phyloP scores from a whole-genome alignment of 1,140 invertebrate species.

The Drosophila suzukii region DNA sequence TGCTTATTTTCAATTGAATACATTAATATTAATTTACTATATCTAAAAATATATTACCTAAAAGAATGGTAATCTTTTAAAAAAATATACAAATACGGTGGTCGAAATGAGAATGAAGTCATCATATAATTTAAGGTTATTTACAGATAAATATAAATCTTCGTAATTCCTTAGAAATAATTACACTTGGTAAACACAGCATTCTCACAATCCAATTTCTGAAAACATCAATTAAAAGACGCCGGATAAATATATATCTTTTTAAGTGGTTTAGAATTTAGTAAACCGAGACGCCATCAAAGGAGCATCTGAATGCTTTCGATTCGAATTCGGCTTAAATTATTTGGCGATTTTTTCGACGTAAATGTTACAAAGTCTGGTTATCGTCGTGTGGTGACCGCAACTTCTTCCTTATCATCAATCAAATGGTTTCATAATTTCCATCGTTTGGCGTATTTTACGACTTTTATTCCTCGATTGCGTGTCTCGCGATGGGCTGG shows the following conservation, averaged over 20 bases:
- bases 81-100: too few relatives aligned
- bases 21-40: too few relatives aligned
- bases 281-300: not conserved
- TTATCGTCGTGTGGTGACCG: not conserved
- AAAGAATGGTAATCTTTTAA: too few relatives aligned
- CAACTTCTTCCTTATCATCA: conserved; percentile 22
- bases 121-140: too few relatives aligned
- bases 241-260: not conserved
- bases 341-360: not conserved
- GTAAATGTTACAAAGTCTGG: not conserved
- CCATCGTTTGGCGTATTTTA: conserved; percentile 35
- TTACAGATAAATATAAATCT: too few relatives aligned
- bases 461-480: conserved; percentile 44
- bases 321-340: not conserved
- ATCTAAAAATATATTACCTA: too few relatives aligned
- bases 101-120: too few relatives aligned
- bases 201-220: too few relatives aligned
- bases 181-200: too few relatives aligned
- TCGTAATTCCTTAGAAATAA: too few relatives aligned
- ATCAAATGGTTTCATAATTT: conserved; percentile 46
- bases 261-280: not conserved
- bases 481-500: conserved; percentile 22
- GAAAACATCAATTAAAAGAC: not conserved
- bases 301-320: not conserved
- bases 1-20: too few relatives aligned